These are phyloP conservation scores for Numenius phaeopus DNA, from an alignment of 2,797 vertebrate species.

Conservation along the genomic window DNA sequence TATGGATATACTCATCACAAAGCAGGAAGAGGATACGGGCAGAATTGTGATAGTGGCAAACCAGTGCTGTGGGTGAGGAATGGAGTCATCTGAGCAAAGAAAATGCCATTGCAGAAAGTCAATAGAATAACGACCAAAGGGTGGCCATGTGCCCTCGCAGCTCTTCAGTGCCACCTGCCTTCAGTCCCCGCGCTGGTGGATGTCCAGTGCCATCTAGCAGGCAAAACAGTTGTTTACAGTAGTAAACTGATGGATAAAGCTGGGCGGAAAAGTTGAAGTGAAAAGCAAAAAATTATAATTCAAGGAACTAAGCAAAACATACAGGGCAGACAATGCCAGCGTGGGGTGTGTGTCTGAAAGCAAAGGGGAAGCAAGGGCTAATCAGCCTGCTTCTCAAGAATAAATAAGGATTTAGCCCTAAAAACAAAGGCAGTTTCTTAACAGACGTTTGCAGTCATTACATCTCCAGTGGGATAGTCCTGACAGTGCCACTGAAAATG, in stretches of 20 bases:
- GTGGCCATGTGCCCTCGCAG: slow-evolving; percentile 44
- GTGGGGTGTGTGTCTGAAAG: not conserved
- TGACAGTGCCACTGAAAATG: not conserved
- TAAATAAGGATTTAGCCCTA: not conserved
- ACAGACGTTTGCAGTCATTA: not conserved
- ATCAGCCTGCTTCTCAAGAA: not conserved
- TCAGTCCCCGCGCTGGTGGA: slow-evolving; percentile 31
- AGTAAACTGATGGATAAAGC: not conserved
- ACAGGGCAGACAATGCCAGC: not conserved
- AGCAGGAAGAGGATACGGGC: not conserved
- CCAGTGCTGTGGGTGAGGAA: not conserved
- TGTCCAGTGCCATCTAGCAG: slow-evolving; percentile 76
- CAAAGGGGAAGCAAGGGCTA: not conserved
- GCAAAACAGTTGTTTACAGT: slow-evolving; percentile 57
- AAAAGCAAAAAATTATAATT: not conserved
- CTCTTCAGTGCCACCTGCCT: slow-evolving; percentile 67
- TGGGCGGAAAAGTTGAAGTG: not conserved
- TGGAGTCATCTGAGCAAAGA: slow-evolving; percentile 56
- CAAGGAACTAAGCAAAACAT: not conserved
- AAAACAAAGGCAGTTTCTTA: not conserved
- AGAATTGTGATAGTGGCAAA: not conserved
- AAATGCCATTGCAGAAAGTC: slow-evolving; percentile 57
- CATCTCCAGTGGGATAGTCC: not conserved
- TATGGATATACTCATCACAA: not conserved
- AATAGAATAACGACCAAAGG: slow-evolving; percentile 28